These are phyloP conservation scores for Apis cerana DNA, from an alignment of 1,140 invertebrate genomes.

Conservation along the genomic window DNA sequence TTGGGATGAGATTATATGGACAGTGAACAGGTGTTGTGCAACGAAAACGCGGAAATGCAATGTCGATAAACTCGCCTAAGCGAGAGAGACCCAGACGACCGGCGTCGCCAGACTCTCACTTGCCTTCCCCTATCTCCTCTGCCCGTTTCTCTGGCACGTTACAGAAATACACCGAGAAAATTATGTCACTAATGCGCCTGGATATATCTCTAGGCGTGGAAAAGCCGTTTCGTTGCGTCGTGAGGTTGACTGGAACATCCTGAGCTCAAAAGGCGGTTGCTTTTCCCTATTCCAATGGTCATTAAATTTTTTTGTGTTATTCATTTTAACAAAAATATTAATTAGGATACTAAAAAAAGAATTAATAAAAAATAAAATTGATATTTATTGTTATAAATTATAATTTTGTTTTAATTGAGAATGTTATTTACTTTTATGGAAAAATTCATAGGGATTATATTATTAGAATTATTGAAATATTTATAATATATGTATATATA, in stretches of 20 bases:
- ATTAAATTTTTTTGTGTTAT: neutral
- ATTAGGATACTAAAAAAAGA: neutral
- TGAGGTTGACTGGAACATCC: constrained; percentile 5
- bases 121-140: constrained; percentile 32
- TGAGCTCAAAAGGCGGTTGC: neutral
- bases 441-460: too few species aligned
- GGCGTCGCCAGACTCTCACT: constrained; percentile 65
- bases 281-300: neutral
- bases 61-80: constrained; percentile 57
- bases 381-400: too few species aligned
- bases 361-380: too few species aligned
- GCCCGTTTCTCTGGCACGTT: constrained; percentile 51
- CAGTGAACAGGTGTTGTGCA: constrained; percentile 68
- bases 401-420: too few species aligned
- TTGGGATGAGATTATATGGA: constrained; percentile 43
- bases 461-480: too few species aligned
- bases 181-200: constrained; percentile 70
- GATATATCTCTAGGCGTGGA: constrained; percentile 63
- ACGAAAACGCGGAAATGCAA: constrained; percentile 69
- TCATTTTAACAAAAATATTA: neutral
- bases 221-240: constrained; percentile 46
- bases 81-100: constrained; percentile 59
- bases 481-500: too few species aligned
- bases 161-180: constrained; percentile 70
- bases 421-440: too few species aligned